These are phyloP conservation scores for Apamea sordens DNA, from an alignment of 2,888 invertebrate species.

Conservation along the genomic window DNA sequence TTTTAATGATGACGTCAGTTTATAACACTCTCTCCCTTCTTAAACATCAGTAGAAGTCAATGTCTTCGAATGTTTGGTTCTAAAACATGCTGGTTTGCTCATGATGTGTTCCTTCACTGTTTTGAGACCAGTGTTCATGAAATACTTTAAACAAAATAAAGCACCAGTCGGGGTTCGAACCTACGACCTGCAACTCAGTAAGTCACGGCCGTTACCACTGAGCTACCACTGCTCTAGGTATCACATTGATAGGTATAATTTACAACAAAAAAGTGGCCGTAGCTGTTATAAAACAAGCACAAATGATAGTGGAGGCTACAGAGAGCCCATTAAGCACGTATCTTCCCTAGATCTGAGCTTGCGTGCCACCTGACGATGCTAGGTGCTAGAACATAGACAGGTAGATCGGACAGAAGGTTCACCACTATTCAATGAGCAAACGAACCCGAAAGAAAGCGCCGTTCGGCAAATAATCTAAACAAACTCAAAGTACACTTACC, in stretches of 20 bases:
- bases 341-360: conserved; percentile 46
- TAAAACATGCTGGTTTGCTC: background rate
- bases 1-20: no score
- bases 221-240: background rate
- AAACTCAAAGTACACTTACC: no score
- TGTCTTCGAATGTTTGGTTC: background rate
- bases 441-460: no score
- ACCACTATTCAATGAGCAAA: background rate
- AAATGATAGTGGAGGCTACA: conserved; percentile 44
- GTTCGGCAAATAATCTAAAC: background rate
- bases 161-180: background rate
- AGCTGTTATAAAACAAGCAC: background rate
- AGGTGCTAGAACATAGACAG: conserved; percentile 13
- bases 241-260: background rate
- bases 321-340: conserved; percentile 41
- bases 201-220: background rate
- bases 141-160: background rate
- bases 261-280: background rate
- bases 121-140: background rate
- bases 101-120: background rate
- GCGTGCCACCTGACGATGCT: conserved; percentile 56
- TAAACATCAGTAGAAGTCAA: background rate
- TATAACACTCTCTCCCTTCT: no score
- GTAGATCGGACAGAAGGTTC: conserved; percentile 16
- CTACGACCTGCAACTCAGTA: background rate